Base-by-base conservation (phyloP, 2,797 vertebrate species). In the Antrozous pallidus region DNA sequence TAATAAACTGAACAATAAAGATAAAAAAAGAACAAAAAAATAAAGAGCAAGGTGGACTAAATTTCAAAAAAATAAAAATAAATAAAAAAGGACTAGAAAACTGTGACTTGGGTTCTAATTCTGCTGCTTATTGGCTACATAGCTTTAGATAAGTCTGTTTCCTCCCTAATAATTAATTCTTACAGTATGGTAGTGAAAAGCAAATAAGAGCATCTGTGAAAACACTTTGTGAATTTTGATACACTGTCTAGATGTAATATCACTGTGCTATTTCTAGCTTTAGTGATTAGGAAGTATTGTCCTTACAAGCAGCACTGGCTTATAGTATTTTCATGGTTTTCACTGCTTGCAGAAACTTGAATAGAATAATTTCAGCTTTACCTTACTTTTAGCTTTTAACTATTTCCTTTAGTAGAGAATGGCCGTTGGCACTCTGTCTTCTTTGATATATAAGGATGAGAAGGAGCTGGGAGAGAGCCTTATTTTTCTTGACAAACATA, bases 201-300 rank as follows among this genome's bases (percentile, higher is more conserved):
- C 45, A 93, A 80, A 47, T 89, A 90, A 92, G 38, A 92, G 24
- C 80, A 87, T 65, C 80, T 95, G 58, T 90, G 82, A 94, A 93
- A 86, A 42, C 84, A 65, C 54, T 85, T 79, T 78, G 67, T 85
- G 75, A 91, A 79, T 58, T 11, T 2, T 89, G 74, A 89, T 89
- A 79, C 4, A 54, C n/a, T 54, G 22, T 54, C 42, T 93, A 87
- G 28, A 87, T 87, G 5, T 83, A 71, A 95, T 78, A 38, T 54
- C 61, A 67, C 20, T 93, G 33, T 61, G 38, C 67, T 87, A 31
- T 88, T 88, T 86, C 93, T 90, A 40, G 51, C 17, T 26, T 80
- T 36, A n/a, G 70, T 83, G 81, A 85, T 73, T 69, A 81, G 67
- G 65, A 96, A 95, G 40, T 47, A 70, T 49, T 81, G 28, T 90